Evolutionary conservation across 2,888 invertebrate genomes (phyloP).

Genomic region (Dascillus cervinus): DNA sequence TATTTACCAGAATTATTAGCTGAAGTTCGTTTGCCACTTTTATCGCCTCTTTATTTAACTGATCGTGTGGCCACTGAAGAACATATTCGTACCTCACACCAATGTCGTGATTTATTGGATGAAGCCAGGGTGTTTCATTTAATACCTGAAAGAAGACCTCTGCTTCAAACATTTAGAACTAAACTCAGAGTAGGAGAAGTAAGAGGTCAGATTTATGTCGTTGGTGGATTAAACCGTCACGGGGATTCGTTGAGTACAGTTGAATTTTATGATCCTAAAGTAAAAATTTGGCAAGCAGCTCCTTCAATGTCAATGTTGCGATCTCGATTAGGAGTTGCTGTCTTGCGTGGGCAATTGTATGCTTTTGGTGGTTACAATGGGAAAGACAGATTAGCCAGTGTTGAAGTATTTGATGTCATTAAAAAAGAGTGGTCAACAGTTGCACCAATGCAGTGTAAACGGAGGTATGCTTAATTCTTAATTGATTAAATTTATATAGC

Average conservation of each 20-base stretch:
- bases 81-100: conserved; percentile 66
- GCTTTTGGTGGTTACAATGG: conserved; percentile 86
- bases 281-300: conserved; percentile 64
- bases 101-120: conserved; percentile 76
- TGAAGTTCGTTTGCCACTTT: conserved; percentile 68
- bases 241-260: conserved; percentile 80
- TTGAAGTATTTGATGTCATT: conserved; percentile 75
- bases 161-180: conserved; percentile 69
- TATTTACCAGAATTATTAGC: conserved; percentile 64
- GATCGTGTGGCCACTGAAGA: conserved; percentile 75
- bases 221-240: conserved; percentile 76
- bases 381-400: conserved; percentile 69
- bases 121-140: conserved; percentile 84
- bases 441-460: conserved; percentile 70
- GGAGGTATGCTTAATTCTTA: conserved; percentile 49
- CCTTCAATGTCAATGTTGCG: conserved; percentile 80
- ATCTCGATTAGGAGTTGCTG: conserved; percentile 77
- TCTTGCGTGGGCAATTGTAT: conserved; percentile 66
- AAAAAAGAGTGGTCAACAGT: conserved; percentile 68
- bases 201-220: conserved; percentile 76
- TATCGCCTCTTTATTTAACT: conserved; percentile 74
- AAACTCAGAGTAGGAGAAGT: conserved; percentile 69
- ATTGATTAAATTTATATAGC: not conserved
- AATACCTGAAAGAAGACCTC: conserved; percentile 74
- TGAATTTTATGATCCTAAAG: conserved; percentile 71